Percentiles rank a stretch among this genome's conserved stretches.
Evolutionary conservation across 2,888 invertebrate genomes (phyloP).

Genomic region (Steinernema hermaphroditum): DNA sequence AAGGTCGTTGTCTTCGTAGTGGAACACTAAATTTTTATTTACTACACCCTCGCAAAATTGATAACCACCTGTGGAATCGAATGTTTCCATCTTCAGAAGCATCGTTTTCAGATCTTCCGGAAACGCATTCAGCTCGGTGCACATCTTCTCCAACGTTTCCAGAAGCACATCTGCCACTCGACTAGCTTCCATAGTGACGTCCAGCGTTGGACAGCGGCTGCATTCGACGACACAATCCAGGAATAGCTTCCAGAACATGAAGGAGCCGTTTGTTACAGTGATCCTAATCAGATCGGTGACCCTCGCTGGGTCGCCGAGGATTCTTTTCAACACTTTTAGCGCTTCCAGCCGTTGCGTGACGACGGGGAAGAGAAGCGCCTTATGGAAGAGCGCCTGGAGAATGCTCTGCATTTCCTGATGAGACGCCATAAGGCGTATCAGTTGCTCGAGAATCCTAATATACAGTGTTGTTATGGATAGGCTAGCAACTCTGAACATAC

Average conservation of each 20-base stretch:
- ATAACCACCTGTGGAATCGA: neutral
- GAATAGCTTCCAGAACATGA: constrained; percentile 17
- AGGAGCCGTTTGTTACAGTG: constrained; percentile 18
- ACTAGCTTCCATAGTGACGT: constrained; percentile 8
- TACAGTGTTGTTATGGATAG: no score
- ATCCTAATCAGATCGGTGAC: constrained; percentile 3
- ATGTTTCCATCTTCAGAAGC: neutral
- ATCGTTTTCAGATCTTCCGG: neutral
- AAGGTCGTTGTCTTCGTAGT: constrained; percentile 11
- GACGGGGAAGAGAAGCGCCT: constrained; percentile 37
- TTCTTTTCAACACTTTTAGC: constrained; percentile 41
- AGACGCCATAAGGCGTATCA: constrained; percentile 55
- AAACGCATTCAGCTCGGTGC: neutral
- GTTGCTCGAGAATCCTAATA: constrained; percentile 58
- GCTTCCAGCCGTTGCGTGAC: constrained; percentile 36
- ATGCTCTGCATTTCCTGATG: constrained; percentile 36
- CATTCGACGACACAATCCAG: constrained; percentile 29
- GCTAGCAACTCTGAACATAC: constrained; percentile 42
- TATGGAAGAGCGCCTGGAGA: constrained; percentile 40
- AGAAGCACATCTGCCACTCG: constrained; percentile 29
- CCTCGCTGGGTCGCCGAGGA: neutral
- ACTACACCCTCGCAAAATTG: neutral
- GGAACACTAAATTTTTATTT: neutral
- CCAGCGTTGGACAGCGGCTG: constrained; percentile 1
- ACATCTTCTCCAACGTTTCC: constrained; percentile 29